A percentile compares a stretch with the other conserved stretches of the same genome.
These are phyloP conservation scores for Cardiocondyla obscurior DNA, from an alignment of 1,140 invertebrate genomes.

Conservation along the genomic window DNA sequence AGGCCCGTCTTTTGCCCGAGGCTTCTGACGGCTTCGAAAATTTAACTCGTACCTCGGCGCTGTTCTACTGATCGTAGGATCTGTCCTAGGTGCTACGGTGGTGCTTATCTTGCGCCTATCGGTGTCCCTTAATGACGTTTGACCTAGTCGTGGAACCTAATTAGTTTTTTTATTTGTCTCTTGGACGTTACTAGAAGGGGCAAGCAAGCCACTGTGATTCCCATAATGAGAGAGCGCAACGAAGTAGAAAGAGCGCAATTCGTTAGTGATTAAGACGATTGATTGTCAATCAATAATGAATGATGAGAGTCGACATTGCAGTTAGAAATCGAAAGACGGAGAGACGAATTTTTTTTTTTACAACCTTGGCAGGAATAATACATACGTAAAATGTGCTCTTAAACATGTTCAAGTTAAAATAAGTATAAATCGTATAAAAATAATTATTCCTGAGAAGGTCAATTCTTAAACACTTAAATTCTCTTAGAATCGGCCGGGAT, in stretches of 20 bases:
- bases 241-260: slow-evolving; percentile 25
- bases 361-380: neutral
- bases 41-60: slow-evolving; percentile 67
- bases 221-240: slow-evolving; percentile 32
- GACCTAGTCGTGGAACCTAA: slow-evolving; percentile 76
- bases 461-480: neutral
- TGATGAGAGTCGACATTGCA: neutral
- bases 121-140: slow-evolving; percentile 78
- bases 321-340: neutral
- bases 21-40: slow-evolving; percentile 74
- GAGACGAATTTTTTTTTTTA: neutral
- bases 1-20: slow-evolving; percentile 65
- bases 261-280: slow-evolving; percentile 42
- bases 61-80: slow-evolving; percentile 65
- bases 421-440: neutral
- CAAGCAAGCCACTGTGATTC: slow-evolving; percentile 42
- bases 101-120: slow-evolving; percentile 81
- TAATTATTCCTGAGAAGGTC: slow-evolving; percentile 29
- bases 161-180: slow-evolving; percentile 53
- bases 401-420: neutral
- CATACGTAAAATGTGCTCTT: neutral
- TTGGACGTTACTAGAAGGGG: neutral
- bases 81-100: slow-evolving; percentile 81
- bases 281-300: neutral
- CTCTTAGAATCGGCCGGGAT: neutral